Evolutionary conservation across 2,797 vertebrate genomes (phyloP), one percentile per base, ranked within the genome.

Genomic region (Pangasius djambal): DNA sequence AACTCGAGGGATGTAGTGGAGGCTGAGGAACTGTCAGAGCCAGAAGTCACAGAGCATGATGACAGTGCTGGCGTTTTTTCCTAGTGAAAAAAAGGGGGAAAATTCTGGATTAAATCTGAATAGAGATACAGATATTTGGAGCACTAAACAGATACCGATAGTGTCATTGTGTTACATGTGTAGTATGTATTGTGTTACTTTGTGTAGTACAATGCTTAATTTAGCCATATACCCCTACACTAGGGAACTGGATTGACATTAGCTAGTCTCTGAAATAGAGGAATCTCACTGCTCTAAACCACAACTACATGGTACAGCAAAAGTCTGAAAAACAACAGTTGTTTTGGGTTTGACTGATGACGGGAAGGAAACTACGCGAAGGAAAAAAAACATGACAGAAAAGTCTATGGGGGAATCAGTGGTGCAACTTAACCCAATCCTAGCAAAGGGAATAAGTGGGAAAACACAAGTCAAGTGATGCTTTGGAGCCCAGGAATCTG

Each of bases 381-480:
- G 50, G 75, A 34, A 69, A 79, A 85, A 92, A 92, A 67, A 86
- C 44, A 40, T 77, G 69, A 75, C 44, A 90, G 91, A 91, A 90
- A 90, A 8, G 93, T 93, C 92, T 93, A 94, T 87, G 86, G 92
- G 91, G 94, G 83, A 91, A 89, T 88, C 89, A 40, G 48, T 89
- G 83, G 92, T 22, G 90, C 67, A 86, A 87, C 92, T 92, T 92
- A 92, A 88, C 88, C 65, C 74, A 89, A 91, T 87, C 88, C 55
- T 34, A 87, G 70, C 2, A 52, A 61, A 85, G 89, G 89, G 88
- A 91, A 88, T 92, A 87, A 89, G 93, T 91, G 90, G 93, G 95
- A 50, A 95, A 96, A 95, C 94, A 94, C 92, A 90, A 94, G 94
- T 92, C 94, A 94, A 94, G 95, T 93, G 92, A 95, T 92, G 93